Evolutionary conservation across 2,113 vertebrate species (phyloP), one percentile per base, ranked within the genome.

Genomic region (Rutilus rutilus): DNA sequence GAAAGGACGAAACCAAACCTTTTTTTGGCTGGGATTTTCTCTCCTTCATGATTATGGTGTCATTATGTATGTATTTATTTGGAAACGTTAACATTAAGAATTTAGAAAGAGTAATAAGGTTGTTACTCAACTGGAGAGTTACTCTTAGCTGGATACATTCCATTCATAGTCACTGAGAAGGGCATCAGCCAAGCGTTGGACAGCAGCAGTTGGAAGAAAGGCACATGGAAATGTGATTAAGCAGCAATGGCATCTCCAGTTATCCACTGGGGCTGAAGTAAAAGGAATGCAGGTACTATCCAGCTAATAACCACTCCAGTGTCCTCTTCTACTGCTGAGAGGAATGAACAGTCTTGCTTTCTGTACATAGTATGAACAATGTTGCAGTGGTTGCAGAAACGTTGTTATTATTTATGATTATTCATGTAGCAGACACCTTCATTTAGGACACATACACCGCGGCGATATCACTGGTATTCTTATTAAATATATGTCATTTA

Each of bases 221-320:
- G 47, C 89, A 89, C 52, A 90, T 92, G 92, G 86, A 92, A 89
- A 90, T 88, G 65, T 90, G 88, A 93, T 93, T 88, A 89, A 78
- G 60, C 57, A 78, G 80, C 88, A 90, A 90, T 87, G 65, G 77
- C 64, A 77, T 85, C 67, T 83, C 78, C 76, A 65, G 65, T 84
- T 84, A 57, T 65, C 74, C 79, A 25, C 42, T 80, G 45, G 50
- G 54, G 9, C n/a, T 10, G 59, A 57, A 25, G 78, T 65, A 84
- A 75, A 78, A 23, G 39, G 71, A 85, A 82, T 74, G 80, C 23
- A 64, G 69, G 69, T 83, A 42, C 42, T 42, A 74, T 10, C 17
- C 73, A 33, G 45, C 15, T 60, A 76, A 83, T 74, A 76, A 85
- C 83, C 36, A 21, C 69, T 85, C 77, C 64, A 33, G 21, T 45